These are phyloP conservation scores for Plecturocebus donacophilus DNA, from an alignment of 2,113 vertebrate genomes.

Conservation along the genomic window DNA sequence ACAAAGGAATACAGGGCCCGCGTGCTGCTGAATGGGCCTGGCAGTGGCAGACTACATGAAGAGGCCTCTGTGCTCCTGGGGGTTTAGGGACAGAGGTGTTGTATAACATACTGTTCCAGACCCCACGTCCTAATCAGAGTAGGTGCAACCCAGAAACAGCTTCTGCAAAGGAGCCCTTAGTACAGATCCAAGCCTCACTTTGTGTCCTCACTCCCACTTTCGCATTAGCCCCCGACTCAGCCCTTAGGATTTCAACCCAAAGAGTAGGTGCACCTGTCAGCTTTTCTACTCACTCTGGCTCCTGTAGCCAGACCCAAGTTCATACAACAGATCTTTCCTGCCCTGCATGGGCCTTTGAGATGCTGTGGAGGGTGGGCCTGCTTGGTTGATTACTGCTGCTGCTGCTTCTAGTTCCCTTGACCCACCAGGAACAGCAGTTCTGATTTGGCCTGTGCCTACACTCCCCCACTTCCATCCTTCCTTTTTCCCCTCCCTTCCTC, in stretches of 20 bases:
- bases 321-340: not conserved
- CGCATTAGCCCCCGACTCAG: not conserved
- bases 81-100: slow-evolving; percentile 36
- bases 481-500: not conserved
- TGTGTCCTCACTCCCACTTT: not conserved
- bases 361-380: not conserved
- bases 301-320: not conserved
- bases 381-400: not conserved
- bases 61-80: slow-evolving; percentile 62
- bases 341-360: not conserved
- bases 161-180: not conserved
- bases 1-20: not conserved
- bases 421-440: not conserved
- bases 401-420: not conserved
- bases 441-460: not conserved
- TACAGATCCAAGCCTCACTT: not conserved
- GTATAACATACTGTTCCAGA: slow-evolving; percentile 51
- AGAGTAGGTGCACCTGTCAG: not conserved
- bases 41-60: not conserved
- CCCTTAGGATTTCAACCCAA: not conserved
- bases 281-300: not conserved
- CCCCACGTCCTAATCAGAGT: slow-evolving; percentile 3
- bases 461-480: not conserved
- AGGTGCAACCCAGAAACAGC: slow-evolving; percentile 23
- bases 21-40: not conserved